Evolutionary conservation across 2,888 invertebrate genomes (phyloP).

Genomic region (Eulithis testata): DNA sequence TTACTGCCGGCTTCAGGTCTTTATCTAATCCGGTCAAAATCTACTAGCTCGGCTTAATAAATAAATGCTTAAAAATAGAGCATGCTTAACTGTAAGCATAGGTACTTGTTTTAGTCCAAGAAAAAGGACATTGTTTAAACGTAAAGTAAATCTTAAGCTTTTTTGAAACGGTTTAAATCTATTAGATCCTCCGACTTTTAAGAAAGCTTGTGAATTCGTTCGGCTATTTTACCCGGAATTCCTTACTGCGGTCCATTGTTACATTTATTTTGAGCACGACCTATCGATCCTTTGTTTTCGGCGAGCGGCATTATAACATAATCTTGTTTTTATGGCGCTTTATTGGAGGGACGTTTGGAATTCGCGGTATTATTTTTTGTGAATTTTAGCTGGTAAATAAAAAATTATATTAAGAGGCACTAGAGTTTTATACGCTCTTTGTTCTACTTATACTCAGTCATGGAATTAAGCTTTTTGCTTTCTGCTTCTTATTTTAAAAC

Average conservation of each 20-base stretch:
- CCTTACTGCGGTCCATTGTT: slow-evolving; percentile 62
- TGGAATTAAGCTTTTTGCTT: not conserved
- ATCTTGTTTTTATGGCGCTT: slow-evolving; percentile 36
- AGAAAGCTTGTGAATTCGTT: slow-evolving; percentile 7
- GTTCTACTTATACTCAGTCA: not conserved
- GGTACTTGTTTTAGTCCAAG: too few species aligned
- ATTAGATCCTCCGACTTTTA: slow-evolving; percentile 5
- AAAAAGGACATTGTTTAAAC: too few species aligned
- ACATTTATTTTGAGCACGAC: slow-evolving; percentile 72
- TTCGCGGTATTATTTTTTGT: slow-evolving; percentile 13
- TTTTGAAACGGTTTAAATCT: slow-evolving; percentile 1
- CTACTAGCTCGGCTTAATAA: slow-evolving; percentile 21
- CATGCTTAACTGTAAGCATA: too few species aligned
- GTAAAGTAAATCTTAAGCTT: not conserved
- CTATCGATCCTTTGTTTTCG: slow-evolving; percentile 64
- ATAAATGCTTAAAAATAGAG: not conserved
- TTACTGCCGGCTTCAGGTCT: slow-evolving; percentile 37
- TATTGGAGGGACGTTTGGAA: slow-evolving; percentile 25
- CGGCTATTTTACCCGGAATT: slow-evolving; percentile 24
- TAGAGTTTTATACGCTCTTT: not conserved
- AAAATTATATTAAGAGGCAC: not conserved
- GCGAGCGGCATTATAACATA: slow-evolving; percentile 31
- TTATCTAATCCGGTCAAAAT: slow-evolving; percentile 10
- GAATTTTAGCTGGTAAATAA: slow-evolving; percentile 9
- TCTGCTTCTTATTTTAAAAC: not conserved